These are phyloP conservation scores for Dermolepida albohirtum DNA, from an alignment of 2,888 invertebrate species.

Conservation along the genomic window DNA sequence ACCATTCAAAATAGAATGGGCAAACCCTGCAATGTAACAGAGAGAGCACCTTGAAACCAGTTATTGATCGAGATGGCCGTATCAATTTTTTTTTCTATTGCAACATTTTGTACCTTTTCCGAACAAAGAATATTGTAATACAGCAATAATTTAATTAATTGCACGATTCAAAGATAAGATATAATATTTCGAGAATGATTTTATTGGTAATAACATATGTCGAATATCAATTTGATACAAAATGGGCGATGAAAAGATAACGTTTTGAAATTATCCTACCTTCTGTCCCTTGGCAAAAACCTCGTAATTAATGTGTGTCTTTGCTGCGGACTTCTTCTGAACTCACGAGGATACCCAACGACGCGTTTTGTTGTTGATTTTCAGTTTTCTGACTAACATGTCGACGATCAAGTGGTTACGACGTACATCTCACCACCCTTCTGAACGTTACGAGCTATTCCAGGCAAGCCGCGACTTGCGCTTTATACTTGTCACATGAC, in stretches of 20 bases:
- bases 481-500: conserved; percentile 51
- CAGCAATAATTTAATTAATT: no score
- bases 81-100: no score
- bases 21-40: conserved; percentile 10
- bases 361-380: conserved; percentile 17
- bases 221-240: no score
- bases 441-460: conserved; percentile 9
- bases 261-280: no score
- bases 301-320: neutral
- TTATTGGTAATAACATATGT: no score
- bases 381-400: conserved; percentile 26
- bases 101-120: no score
- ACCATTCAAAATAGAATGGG: neutral
- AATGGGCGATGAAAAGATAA: no score
- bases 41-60: conserved; percentile 28
- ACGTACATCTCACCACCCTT: conserved; percentile 28
- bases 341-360: conserved; percentile 9
- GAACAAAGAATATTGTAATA: no score
- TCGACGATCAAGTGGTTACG: conserved; percentile 15
- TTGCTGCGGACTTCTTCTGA: conserved; percentile 1
- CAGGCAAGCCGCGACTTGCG: conserved; percentile 44
- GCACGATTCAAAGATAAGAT: no score
- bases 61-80: conserved; percentile 32
- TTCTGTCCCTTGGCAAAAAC: conserved; percentile 1
- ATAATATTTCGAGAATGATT: no score